Evolutionary conservation across 2,113 vertebrate species (phyloP).

Genomic region (Cottus gobio): DNA sequence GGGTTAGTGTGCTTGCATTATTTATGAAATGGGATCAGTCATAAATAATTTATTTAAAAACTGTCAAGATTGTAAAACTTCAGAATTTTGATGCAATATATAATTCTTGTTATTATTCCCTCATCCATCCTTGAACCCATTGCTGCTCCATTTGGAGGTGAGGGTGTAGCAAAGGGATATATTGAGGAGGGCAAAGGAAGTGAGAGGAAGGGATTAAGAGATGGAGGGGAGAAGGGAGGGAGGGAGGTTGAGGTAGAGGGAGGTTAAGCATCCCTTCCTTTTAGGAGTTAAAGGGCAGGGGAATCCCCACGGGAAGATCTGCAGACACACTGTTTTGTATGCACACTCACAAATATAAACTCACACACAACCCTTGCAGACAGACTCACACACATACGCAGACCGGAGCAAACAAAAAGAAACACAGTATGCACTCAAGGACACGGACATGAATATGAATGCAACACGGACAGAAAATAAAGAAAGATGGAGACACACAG

Average conservation of each 20-base stretch:
- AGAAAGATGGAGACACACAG: conserved; percentile 26
- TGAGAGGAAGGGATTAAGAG: conserved; percentile 29
- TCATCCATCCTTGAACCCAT: conserved; percentile 27
- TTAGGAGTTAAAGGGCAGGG: conserved; percentile 63
- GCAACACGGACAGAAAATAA: conserved; percentile 37
- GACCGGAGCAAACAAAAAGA: conserved; percentile 38
- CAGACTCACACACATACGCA: conserved; percentile 32
- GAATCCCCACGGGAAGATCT: conserved; percentile 61
- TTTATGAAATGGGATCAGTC: background rate
- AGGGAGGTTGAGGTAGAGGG: conserved; percentile 38
- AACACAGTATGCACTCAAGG: conserved; percentile 3
- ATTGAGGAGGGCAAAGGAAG: conserved; percentile 26
- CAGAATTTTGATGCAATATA: background rate
- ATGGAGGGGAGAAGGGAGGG: conserved; percentile 21
- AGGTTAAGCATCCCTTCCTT: conserved; percentile 65
- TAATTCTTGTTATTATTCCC: background rate
- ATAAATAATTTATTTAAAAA: conserved; percentile 18
- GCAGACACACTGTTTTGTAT: conserved; percentile 54
- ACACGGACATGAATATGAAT: conserved; percentile 45
- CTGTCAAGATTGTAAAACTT: background rate
- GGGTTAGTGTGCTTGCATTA: background rate
- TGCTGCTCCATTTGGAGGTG: conserved; percentile 21
- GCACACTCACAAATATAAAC: conserved; percentile 24
- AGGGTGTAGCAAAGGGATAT: conserved; percentile 32
- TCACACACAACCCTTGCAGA: conserved; percentile 37